A percentile compares a stretch with the other conserved stretches of the same genome.
These are phyloP conservation scores for Hoplostethus atlanticus DNA, from an alignment of 2,797 vertebrate genomes.

Conservation along the genomic window DNA sequence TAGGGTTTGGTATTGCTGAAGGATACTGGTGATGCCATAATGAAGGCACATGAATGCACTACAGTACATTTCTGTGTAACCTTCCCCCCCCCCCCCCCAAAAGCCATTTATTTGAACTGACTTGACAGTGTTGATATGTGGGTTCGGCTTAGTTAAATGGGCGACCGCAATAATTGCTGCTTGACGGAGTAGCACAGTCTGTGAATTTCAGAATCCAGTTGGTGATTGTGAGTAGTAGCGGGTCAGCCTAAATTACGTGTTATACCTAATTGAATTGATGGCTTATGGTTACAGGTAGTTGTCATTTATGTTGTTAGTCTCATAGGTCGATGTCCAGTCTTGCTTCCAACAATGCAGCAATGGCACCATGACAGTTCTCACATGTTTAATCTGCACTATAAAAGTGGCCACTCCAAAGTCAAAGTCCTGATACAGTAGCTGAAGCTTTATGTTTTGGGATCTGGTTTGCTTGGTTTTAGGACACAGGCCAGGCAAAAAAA, in stretches of 20 bases:
- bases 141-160: conserved; percentile 54
- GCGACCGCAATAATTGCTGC: conserved; percentile 61
- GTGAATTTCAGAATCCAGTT: conserved; percentile 50
- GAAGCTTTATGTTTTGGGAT: conserved; percentile 55
- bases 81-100: conserved; percentile 31
- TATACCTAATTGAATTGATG: not conserved
- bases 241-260: not conserved
- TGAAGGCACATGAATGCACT: conserved; percentile 24
- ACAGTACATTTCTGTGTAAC: conserved; percentile 16
- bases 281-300: conserved; percentile 40
- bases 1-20: too few species aligned
- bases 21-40: not conserved
- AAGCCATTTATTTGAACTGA: conserved; percentile 36
- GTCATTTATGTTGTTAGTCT: conserved; percentile 42
- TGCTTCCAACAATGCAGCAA: rapidly evolving
- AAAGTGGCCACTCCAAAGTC: conserved; percentile 43
- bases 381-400: conserved; percentile 21
- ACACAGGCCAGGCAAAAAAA: too few species aligned
- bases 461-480: not conserved
- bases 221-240: conserved; percentile 8
- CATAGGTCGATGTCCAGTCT: not conserved
- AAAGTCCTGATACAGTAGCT: conserved; percentile 30
- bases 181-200: conserved; percentile 54
- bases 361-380: conserved; percentile 1
- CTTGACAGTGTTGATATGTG: conserved; percentile 58